Evolutionary conservation across 2,797 vertebrate genomes (phyloP).

Genomic region (Toxotes lorentzi): DNA sequence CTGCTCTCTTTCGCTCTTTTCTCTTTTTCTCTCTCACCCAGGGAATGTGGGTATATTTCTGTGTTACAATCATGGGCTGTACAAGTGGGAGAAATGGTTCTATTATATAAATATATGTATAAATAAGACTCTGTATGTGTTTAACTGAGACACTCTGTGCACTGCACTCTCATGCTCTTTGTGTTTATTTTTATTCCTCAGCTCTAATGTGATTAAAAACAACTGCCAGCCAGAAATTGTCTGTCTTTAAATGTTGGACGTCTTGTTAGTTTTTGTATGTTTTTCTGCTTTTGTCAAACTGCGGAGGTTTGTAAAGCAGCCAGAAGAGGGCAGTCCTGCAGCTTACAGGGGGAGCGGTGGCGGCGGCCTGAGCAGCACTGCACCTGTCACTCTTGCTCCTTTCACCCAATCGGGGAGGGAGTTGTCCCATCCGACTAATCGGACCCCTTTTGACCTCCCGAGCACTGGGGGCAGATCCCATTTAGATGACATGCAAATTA

Average conservation of each 20-base stretch:
- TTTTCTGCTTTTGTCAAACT: slow-evolving; percentile 7
- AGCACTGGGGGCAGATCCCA: slow-evolving; percentile 69
- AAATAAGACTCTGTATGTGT: slow-evolving; percentile 78
- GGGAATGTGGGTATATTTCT: slow-evolving; percentile 76
- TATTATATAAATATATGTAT: slow-evolving; percentile 83
- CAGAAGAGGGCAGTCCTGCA: slow-evolving; percentile 76
- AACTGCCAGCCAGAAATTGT: slow-evolving; percentile 50
- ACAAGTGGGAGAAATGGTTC: slow-evolving; percentile 73
- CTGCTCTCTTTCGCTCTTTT: slow-evolving; percentile 31
- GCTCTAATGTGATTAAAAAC: slow-evolving; percentile 83
- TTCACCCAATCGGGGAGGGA: slow-evolving; percentile 58
- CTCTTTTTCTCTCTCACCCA: slow-evolving; percentile 44
- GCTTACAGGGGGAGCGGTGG: slow-evolving; percentile 37
- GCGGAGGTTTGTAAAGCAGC: slow-evolving; percentile 49
- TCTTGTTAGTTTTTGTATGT: slow-evolving; percentile 3
- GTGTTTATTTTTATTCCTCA: slow-evolving; percentile 79
- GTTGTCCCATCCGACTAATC: slow-evolving; percentile 63
- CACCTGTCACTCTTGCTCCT: slow-evolving; percentile 50
- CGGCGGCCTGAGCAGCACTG: background rate
- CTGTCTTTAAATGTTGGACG: slow-evolving; percentile 17
- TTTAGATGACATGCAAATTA: slow-evolving; percentile 83
- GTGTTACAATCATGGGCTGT: slow-evolving; percentile 82
- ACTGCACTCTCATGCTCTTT: slow-evolving; percentile 74
- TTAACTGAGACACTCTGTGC: slow-evolving; percentile 77
- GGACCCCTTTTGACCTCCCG: slow-evolving; percentile 66